These are phyloP conservation scores for Ectemnius continuus DNA, from an alignment of 2,888 invertebrate genomes.

Conservation along the genomic window DNA sequence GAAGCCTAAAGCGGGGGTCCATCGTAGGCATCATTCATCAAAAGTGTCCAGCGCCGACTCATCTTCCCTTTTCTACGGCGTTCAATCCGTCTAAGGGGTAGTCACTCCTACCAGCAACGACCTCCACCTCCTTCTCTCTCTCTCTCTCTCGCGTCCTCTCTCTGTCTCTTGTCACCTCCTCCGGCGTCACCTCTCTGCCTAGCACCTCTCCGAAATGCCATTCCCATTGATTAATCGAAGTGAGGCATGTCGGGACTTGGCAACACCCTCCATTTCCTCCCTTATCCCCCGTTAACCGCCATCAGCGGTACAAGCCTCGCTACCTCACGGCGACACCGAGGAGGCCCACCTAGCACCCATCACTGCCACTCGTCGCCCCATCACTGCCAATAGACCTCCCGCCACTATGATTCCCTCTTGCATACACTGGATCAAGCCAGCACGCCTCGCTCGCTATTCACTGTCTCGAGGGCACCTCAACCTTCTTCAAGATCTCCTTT, in stretches of 20 bases:
- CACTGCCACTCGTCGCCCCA: conserved; percentile 52
- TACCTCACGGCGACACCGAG: conserved; percentile 32
- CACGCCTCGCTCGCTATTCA: conserved; percentile 59
- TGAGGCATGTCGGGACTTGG: conserved; percentile 74
- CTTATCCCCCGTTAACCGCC: conserved; percentile 61
- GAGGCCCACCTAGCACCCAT: conserved; percentile 51
- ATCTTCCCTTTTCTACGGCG: conserved; percentile 49
- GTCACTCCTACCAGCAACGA: conserved; percentile 58
- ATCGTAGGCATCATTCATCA: conserved; percentile 65
- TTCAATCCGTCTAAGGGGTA: conserved; percentile 61
- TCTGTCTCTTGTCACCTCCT: conserved; percentile 53
- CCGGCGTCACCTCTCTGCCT: conserved; percentile 60
- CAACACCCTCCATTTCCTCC: conserved; percentile 74
- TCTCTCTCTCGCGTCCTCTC: too few species aligned
- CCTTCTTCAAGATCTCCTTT: conserved; percentile 1
- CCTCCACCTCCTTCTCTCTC: conserved; percentile 44
- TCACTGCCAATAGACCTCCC: conserved; percentile 46
- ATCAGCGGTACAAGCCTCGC: conserved; percentile 47
- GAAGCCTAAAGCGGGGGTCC: conserved; percentile 57
- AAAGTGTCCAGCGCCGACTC: conserved; percentile 62
- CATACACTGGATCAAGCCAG: too few species aligned
- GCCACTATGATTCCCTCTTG: conserved; percentile 40
- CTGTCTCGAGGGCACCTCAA: conserved; percentile 44
- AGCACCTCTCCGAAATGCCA: conserved; percentile 68
- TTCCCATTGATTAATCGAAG: conserved; percentile 76